Evolutionary conservation across 1,140 invertebrate species (phyloP).

Genomic region (Steinernema khuongi): DNA sequence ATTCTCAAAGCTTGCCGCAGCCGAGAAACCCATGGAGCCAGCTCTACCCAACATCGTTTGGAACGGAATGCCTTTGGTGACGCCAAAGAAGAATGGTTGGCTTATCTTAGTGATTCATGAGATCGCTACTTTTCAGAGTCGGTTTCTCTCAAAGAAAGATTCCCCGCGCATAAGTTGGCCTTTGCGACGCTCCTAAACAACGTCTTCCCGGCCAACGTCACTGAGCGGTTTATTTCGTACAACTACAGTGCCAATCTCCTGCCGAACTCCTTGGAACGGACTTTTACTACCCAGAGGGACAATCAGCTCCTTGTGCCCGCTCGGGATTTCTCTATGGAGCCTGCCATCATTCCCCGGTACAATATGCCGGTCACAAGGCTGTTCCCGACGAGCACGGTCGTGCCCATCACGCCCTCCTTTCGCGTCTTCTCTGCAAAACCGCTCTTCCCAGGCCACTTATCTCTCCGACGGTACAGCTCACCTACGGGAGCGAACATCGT

Average conservation of each 20-base stretch:
- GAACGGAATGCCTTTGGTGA: too few relatives aligned
- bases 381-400: background rate
- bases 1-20: too few relatives aligned
- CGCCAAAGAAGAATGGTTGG: too few relatives aligned
- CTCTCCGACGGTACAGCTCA: background rate
- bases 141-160: background rate
- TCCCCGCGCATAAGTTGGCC: background rate
- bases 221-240: background rate
- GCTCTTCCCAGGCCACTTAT: background rate
- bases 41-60: too few relatives aligned
- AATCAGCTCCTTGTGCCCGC: background rate
- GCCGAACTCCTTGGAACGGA: background rate
- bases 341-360: background rate
- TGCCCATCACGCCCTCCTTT: background rate
- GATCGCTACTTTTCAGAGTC: background rate
- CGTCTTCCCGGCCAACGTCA: background rate
- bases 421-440: constrained; percentile 8
- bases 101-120: too few relatives aligned
- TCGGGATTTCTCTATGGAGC: background rate
- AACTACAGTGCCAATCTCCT: background rate
- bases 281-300: background rate
- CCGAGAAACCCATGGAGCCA: too few relatives aligned
- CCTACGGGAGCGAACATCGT: background rate
- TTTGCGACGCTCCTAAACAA: background rate
- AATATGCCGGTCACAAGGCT: background rate